Base-by-base conservation (phyloP, 2,797 vertebrate genomes). In the Ispidina picta region DNA sequence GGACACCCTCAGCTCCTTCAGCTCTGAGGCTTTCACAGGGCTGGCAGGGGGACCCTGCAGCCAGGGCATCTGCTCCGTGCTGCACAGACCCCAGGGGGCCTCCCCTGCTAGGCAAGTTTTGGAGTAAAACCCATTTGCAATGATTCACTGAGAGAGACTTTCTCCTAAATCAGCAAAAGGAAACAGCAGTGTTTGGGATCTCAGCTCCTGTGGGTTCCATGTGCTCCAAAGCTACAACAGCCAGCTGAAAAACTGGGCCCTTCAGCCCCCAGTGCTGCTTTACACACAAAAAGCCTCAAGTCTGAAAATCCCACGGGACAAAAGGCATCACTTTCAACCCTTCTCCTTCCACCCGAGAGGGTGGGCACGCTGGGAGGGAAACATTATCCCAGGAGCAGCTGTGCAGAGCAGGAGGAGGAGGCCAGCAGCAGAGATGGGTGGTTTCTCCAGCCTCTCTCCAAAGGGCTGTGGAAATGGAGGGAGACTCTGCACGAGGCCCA, bases 381-480 rank as follows among this genome's bases (percentile, higher is more conserved):
- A 72, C 46, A 17, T 75, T 46, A 84, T 59, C 76, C 74, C 0
- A 0, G 66, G 64, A 83, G 46, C 71, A 92, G 69, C 93, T 81
- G 83, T 10, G 31, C 66, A 43, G 28, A 64, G 86, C 76, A 29
- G 62, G 59, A 80, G 73, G 58, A 48, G 70, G 37, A 62, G 70
- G 52, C 5, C 1, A 6, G 69, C 2, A 3, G 62, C 54, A 35
- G 77, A 58, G n/a, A 3, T 4, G 51, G 75, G 49, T 5, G 18
- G 7, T 44, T 35, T 16, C 56, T 31, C 3, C 6, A 66, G 39
- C 21, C 46, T 86, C 8, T 0, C 18, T 14, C 0, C 1, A 3
- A 31, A 68, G 16, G 56, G 41, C 26, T 7, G 29, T 20, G 17
- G 46, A 2, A 29, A 14, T 0, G 4, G 37, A 43, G 49, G 31